These are phyloP conservation scores for Ecliptopera silaceata DNA, from an alignment of 2,888 invertebrate genomes.

Conservation along the genomic window DNA sequence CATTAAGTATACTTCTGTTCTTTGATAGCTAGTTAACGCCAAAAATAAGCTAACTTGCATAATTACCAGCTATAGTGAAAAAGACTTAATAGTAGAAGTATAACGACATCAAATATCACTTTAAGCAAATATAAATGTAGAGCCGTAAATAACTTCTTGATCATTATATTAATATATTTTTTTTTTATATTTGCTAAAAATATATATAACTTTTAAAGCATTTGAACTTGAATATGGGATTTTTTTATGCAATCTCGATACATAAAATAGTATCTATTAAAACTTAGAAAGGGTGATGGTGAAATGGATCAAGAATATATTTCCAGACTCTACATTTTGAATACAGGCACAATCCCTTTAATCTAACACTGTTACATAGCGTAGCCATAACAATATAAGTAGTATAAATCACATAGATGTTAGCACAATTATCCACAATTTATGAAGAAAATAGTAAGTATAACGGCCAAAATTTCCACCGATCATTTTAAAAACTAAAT, in stretches of 20 bases:
- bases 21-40: not conserved
- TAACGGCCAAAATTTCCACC: not conserved
- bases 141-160: constrained; percentile 11
- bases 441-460: too few species aligned
- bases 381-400: constrained; percentile 11
- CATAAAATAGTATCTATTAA: too few species aligned
- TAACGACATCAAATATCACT: constrained; percentile 33
- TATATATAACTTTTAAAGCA: too few species aligned
- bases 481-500: not conserved
- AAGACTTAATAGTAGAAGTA: constrained; percentile 29
- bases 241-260: too few species aligned
- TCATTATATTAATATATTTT: too few species aligned
- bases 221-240: too few species aligned
- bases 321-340: constrained; percentile 2
- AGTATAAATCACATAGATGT: constrained; percentile 1
- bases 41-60: too few species aligned
- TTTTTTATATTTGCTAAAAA: too few species aligned
- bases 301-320: constrained; percentile 11
- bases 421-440: not conserved
- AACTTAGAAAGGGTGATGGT: too few species aligned
- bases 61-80: not conserved
- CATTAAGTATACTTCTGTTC: not conserved
- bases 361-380: constrained; percentile 13
- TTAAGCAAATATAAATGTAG: constrained; percentile 34
- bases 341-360: constrained; percentile 21